phyloP scores from a whole-genome alignment of 2,113 vertebrate genomes.

The Rhinolophus ferrumequinum region DNA sequence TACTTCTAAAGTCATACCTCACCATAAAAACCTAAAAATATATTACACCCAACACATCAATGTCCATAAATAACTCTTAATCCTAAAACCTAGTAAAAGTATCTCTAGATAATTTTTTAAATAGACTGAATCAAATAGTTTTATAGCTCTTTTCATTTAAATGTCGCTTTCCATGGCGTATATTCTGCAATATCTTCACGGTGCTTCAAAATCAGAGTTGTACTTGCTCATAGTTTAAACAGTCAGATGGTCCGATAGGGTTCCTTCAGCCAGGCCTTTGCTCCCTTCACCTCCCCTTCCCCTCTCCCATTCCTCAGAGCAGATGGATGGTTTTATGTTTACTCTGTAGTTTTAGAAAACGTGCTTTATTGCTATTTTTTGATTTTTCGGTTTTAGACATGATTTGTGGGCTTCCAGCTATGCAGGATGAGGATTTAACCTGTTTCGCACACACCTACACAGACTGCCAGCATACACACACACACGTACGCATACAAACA shows the following conservation, averaged over 20 bases:
- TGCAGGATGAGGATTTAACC: background rate
- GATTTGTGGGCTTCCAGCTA: background rate
- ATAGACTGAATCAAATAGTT: background rate
- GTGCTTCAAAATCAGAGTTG: background rate
- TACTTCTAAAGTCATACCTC: background rate
- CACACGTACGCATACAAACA: too few relatives aligned
- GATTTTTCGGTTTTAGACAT: background rate
- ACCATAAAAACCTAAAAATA: background rate
- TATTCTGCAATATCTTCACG: background rate
- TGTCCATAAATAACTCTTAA: slow-evolving; percentile 13
- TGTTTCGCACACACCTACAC: background rate
- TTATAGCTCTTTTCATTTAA: background rate
- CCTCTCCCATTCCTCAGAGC: background rate
- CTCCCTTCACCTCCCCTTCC: background rate
- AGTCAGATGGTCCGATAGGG: background rate
- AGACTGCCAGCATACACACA: background rate
- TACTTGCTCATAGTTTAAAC: background rate
- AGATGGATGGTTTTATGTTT: slow-evolving; percentile 2
- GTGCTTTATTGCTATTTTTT: background rate
- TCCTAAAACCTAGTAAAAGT: slow-evolving; percentile 32
- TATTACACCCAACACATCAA: background rate
- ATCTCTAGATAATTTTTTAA: background rate
- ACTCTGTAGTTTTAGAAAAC: background rate
- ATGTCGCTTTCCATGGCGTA: background rate
- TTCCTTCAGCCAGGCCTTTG: background rate